phyloP scores from a whole-genome alignment of 1,140 invertebrate species.

The Trichomalopsis sarcophagae region DNA sequence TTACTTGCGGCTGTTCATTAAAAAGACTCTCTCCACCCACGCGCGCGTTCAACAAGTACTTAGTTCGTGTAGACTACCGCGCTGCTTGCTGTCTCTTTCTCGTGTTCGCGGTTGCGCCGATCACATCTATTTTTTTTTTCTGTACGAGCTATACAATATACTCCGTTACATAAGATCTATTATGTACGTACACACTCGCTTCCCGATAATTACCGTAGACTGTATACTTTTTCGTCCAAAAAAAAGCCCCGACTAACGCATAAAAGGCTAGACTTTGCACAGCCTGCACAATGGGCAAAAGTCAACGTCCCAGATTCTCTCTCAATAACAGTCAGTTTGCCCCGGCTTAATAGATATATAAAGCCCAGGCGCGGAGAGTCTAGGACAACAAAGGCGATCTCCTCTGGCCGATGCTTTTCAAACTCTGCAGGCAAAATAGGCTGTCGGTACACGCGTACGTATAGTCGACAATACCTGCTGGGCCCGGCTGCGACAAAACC shows the following conservation, averaged over 20 bases:
- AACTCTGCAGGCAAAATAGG: conserved; percentile 55
- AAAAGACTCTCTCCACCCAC: not conserved
- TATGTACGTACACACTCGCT: not conserved
- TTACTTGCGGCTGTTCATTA: conserved; percentile 14
- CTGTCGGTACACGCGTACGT: not conserved
- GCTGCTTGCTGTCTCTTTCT: not conserved
- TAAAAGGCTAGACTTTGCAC: not conserved
- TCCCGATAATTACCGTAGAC: not conserved
- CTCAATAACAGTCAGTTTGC: conserved; percentile 14
- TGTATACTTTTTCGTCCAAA: not conserved
- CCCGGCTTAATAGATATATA: conserved; percentile 18
- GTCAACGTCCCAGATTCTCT: not conserved
- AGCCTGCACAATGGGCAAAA: not conserved
- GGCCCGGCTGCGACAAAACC: not conserved
- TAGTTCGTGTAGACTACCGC: not conserved
- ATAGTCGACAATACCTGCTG: conserved; percentile 56
- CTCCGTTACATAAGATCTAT: too few species aligned
- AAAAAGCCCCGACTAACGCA: not conserved
- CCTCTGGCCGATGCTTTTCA: conserved; percentile 47
- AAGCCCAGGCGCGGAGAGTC: not conserved
- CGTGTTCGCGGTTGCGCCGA: not conserved
- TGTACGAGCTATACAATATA: too few species aligned
- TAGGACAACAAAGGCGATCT: conserved; percentile 1
- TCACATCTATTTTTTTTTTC: too few species aligned
- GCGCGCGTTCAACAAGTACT: conserved; percentile 17